Evolutionary conservation across 2,888 invertebrate genomes (phyloP).

Genomic region (Lysandra coridon): DNA sequence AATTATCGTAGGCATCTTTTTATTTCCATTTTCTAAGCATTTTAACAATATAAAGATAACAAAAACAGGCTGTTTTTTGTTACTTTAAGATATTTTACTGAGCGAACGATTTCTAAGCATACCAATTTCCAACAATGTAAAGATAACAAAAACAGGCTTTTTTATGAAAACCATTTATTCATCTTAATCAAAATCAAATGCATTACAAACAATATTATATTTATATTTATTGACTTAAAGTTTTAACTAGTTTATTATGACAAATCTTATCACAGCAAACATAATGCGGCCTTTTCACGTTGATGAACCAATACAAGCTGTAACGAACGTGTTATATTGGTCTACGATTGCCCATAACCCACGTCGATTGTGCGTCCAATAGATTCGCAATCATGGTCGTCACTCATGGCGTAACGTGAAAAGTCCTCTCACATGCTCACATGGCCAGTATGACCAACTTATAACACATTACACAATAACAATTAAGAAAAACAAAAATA

Average conservation of each 20-base stretch:
- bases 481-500: neutral
- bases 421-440: neutral
- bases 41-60: neutral
- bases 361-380: neutral
- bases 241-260: neutral
- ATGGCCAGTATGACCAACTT: neutral
- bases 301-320: neutral
- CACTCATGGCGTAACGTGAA: neutral
- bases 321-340: neutral
- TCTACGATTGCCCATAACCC: neutral
- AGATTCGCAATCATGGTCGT: neutral
- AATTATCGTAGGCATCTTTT: neutral
- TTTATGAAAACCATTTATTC: neutral
- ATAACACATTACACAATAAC: conserved; percentile 25
- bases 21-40: neutral
- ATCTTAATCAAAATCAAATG: conserved; percentile 3
- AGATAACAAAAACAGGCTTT: neutral
- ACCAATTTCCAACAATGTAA: neutral
- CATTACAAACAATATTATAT: conserved; percentile 8
- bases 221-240: neutral
- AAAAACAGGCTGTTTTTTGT: neutral
- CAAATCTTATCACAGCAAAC: conserved; percentile 21
- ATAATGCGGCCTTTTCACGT: neutral
- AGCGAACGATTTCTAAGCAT: no score
- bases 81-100: no score